Percentiles rank a stretch among this genome's conserved stretches.
Evolutionary conservation across 1,140 invertebrate species (phyloP).

Genomic region (Drosophila tsacasi): DNA sequence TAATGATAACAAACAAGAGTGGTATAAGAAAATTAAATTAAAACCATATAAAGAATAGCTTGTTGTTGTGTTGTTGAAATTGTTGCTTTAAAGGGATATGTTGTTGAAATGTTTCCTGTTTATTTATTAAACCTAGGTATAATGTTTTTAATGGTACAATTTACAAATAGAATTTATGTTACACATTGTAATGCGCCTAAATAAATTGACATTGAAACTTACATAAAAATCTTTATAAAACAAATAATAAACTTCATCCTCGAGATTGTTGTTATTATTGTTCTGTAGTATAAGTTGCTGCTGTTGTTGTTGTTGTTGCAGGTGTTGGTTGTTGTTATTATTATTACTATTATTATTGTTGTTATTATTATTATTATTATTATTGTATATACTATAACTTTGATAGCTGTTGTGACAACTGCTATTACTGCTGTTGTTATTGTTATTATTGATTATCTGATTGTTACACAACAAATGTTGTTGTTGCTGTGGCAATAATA

Average conservation of each 20-base stretch:
- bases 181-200: not conserved
- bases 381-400: conserved; percentile 35
- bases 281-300: conserved; percentile 43
- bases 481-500: conserved; percentile 39
- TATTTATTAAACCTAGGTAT: not conserved
- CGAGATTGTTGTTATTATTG: conserved; percentile 73
- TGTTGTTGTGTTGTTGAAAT: too few relatives aligned
- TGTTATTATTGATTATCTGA: conserved; percentile 46
- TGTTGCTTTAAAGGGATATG: too few relatives aligned
- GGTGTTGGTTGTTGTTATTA: conserved; percentile 28
- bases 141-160: not conserved
- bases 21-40: too few relatives aligned
- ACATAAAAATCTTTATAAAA: conserved; percentile 84
- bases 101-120: too few relatives aligned
- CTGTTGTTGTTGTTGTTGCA: conserved; percentile 34
- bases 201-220: conserved; percentile 41
- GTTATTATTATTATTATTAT: conserved; percentile 44
- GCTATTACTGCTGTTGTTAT: conserved; percentile 47
- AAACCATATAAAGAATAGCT: too few relatives aligned
- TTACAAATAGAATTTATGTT: not conserved
- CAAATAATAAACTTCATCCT: conserved; percentile 81
- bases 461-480: conserved; percentile 42
- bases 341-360: conserved; percentile 47
- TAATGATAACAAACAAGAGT: too few relatives aligned
- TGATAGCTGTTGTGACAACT: conserved; percentile 52